These are phyloP conservation scores for Oryzias curvinotus DNA, from an alignment of 2,113 vertebrate genomes.

Conservation along the genomic window DNA sequence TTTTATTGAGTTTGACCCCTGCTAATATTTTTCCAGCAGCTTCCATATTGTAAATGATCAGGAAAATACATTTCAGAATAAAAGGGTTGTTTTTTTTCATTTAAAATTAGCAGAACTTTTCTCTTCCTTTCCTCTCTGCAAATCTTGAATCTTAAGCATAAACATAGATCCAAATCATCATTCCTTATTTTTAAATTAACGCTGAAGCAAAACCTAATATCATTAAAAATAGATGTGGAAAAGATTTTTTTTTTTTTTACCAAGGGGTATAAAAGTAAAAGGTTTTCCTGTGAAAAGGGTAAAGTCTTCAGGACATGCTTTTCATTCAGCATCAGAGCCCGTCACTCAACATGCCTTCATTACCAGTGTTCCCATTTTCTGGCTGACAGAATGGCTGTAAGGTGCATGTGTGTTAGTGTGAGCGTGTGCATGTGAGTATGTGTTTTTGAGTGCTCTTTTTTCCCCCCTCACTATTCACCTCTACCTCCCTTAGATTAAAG, in stretches of 20 bases:
- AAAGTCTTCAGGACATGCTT: constrained; percentile 60
- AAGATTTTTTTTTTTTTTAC: not conserved
- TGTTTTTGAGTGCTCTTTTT: too few relatives aligned
- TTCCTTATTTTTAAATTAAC: too few relatives aligned
- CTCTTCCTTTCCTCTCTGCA: too few relatives aligned
- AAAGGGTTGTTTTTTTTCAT: too few relatives aligned
- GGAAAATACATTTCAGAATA: too few relatives aligned
- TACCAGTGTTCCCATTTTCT: constrained; percentile 34
- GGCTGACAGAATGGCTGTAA: constrained; percentile 8
- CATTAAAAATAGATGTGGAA: too few relatives aligned
- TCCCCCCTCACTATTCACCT: constrained; percentile 37
- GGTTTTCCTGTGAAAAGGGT: constrained; percentile 20
- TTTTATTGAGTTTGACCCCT: not conserved
- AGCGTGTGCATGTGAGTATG: too few relatives aligned
- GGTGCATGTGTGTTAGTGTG: too few relatives aligned
- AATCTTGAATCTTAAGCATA: too few relatives aligned
- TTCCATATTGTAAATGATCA: not conserved
- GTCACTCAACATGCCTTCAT: constrained; percentile 65
- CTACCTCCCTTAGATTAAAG: not conserved
- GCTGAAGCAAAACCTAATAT: too few relatives aligned
- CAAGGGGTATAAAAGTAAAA: not conserved
- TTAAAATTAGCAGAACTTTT: too few relatives aligned
- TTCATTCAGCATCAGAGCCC: constrained; percentile 64
- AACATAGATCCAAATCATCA: too few relatives aligned
- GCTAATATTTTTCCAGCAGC: not conserved